Conservation (phyloP, 2,113 vertebrate species). For the Thermophis baileyi region DNA sequence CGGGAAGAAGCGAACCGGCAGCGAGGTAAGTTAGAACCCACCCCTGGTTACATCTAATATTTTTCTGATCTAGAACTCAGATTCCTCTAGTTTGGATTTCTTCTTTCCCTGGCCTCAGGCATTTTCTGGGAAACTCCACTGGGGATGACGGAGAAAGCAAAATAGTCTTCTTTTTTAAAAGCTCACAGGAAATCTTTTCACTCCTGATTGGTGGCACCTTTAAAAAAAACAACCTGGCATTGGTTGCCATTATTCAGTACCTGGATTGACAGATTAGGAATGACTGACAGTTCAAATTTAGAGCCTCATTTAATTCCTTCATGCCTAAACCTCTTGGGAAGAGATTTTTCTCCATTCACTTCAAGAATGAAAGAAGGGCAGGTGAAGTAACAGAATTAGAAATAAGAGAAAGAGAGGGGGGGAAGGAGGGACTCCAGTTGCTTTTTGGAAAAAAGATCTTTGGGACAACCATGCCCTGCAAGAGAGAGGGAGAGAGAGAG, state of each 20-base stretch:
- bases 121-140: neutral
- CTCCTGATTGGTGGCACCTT: neutral
- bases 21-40: no score
- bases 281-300: neutral
- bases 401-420: neutral
- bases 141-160: neutral
- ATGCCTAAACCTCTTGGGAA: neutral
- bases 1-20: no score
- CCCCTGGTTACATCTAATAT: neutral
- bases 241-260: neutral
- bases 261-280: neutral
- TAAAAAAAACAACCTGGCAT: neutral
- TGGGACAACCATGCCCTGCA: neutral
- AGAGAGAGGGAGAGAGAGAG: rapidly evolving
- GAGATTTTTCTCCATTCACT: neutral
- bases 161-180: neutral
- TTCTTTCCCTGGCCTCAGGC: neutral
- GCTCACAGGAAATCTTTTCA: neutral
- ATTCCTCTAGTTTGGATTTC: neutral
- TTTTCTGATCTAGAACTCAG: neutral
- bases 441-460: neutral
- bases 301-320: neutral
- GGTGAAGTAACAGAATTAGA: neutral
- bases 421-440: neutral
- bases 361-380: neutral